Evolutionary conservation across 2,797 vertebrate genomes (phyloP), one percentile per base, ranked within the genome.

Genomic region (Coregonus sp.): DNA sequence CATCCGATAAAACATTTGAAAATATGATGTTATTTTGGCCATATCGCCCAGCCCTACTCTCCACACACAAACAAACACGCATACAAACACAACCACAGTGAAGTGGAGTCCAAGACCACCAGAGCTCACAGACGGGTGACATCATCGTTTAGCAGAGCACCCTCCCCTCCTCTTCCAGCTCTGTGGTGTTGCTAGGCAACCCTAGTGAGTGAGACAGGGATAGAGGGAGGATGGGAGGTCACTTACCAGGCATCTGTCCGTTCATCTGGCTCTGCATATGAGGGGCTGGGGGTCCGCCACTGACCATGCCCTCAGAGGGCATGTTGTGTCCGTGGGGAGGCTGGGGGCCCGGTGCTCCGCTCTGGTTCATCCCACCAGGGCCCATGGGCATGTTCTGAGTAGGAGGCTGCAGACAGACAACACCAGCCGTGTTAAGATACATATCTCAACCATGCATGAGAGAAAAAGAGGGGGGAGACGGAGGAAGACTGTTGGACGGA

Each of bases 191-290:
- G 96, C 97, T 96, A 96, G 93, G 97, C 96, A 96, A 98, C 97
- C 90, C 89, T 89, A 92, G 93, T 93, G 93, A 95, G 94, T 95
- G 77, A 77, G 87, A 89, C 78, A 80, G 70, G 82, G 80, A 75
- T 77, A 89, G 81, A 82, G 81, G 81, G 83, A 82, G 81, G 81
- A 18, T 25, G 73, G 51, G 54, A 63, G 40, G 40, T 87, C 89
- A 93, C 95, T 95, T 96, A 98, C 98, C 98, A 92, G 97, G 97
- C 95, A 99, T 99, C 96, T 99, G 98, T 94, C 98, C 98, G 91
- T 99, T 99, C 97, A 99, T 99, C 96, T 99, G 98, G 95, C 92
- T 97, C 93, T 98, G 98, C 97, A 99, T 97, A 95, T 99, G 98
- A 81, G 97, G 95, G 76, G 96, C 96, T 89, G 97, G 94, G 86